Evolutionary conservation across 2,113 vertebrate genomes (phyloP).

Genomic region (Eptesicus fuscus): DNA sequence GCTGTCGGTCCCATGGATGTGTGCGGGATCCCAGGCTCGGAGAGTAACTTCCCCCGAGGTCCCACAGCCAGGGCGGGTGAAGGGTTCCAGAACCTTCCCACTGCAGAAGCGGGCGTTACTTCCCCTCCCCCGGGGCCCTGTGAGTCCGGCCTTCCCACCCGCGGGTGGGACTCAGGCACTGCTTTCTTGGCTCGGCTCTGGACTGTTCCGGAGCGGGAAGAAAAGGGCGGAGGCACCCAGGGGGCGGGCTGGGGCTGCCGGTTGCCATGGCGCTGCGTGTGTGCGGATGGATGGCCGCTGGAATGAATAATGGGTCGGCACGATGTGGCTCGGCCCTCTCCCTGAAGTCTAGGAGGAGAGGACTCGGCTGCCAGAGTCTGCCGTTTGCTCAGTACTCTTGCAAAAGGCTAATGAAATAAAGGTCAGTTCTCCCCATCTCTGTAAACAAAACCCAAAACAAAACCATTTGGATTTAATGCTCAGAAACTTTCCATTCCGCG

Average conservation of each 20-base stretch:
- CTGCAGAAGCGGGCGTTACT: neutral
- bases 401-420: neutral
- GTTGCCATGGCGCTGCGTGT: neutral
- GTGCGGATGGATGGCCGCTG: rapidly evolving
- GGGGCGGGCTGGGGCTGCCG: neutral
- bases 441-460: neutral
- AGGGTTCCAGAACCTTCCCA: neutral
- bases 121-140: neutral
- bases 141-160: neutral
- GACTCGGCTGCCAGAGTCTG: neutral
- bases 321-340: neutral
- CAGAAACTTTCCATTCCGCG: neutral
- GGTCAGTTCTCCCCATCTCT: neutral
- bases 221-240: neutral
- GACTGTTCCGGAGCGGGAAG: neutral
- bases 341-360: neutral
- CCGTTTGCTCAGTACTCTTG: neutral
- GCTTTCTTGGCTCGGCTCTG: constrained; percentile 8
- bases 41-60: neutral
- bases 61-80: neutral
- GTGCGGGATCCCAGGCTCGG: neutral
- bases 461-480: neutral
- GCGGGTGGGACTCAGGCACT: neutral
- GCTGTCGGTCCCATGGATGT: neutral
- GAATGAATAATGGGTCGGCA: neutral